Percentiles rank a stretch among this genome's conserved stretches.
Conservation (phyloP, 1,140 invertebrate genomes). For the Heliconius melpomene region DNA sequence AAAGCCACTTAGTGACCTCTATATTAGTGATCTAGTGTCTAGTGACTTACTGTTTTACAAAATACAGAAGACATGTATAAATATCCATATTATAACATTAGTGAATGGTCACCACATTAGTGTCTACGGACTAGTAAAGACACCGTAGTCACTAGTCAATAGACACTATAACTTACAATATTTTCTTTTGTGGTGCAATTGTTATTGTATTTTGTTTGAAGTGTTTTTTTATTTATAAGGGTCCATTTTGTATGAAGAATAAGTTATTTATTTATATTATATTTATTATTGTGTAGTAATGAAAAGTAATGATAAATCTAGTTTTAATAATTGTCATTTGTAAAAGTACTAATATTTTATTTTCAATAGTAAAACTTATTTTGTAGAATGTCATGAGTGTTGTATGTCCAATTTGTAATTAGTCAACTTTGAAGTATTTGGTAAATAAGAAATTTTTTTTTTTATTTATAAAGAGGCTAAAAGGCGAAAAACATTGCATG, state of each 20-base stretch:
- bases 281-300: background rate
- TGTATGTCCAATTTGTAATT: no score
- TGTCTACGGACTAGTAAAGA: background rate
- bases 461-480: no score
- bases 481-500: no score
- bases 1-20: background rate
- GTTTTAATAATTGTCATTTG: background rate
- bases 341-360: background rate
- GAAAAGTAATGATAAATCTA: background rate
- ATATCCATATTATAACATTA: constrained; percentile 77
- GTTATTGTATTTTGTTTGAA: background rate
- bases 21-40: background rate
- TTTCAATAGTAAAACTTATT: no score
- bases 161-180: no score
- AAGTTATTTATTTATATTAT: background rate
- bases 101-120: background rate
- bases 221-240: background rate
- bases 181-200: no score
- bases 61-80: constrained; percentile 86
- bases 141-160: no score
- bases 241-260: background rate
- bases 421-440: no score
- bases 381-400: no score
- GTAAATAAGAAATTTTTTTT: no score
- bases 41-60: background rate